Conservation (phyloP, 2,113 vertebrate species). For the Martes martes region DNA sequence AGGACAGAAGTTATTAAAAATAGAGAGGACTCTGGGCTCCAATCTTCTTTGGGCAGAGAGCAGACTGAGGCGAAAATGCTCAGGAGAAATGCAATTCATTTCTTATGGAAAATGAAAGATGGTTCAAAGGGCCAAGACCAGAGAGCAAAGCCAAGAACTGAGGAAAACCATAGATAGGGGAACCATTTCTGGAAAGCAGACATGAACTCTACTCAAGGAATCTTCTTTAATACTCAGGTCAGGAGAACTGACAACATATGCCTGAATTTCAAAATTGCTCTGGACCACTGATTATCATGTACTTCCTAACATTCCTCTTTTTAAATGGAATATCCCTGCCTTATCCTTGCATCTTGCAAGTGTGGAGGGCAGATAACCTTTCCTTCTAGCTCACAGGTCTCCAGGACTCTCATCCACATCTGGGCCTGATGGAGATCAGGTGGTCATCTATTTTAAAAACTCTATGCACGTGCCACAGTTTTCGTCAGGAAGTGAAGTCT, state of each 20-base stretch:
- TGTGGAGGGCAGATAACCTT: neutral
- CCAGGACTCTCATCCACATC: neutral
- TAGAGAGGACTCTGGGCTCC: neutral
- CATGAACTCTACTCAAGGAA: neutral
- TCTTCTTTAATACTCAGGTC: neutral
- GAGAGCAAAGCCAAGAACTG: neutral
- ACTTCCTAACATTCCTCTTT: neutral
- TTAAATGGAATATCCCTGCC: neutral
- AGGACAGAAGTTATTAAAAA: neutral
- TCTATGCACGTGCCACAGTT: too few species aligned
- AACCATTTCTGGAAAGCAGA: neutral
- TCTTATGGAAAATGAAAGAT: neutral
- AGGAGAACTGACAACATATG: neutral
- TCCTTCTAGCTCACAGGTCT: neutral
- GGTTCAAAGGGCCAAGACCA: neutral
- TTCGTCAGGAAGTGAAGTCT: neutral
- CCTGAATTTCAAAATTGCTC: neutral
- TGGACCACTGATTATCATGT: neutral
- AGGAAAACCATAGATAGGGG: neutral
- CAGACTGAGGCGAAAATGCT: neutral
- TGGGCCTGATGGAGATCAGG: neutral
- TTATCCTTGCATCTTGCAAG: neutral
- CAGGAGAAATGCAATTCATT: neutral
- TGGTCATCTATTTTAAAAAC: neutral
- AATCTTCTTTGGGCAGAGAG: neutral